phyloP scores from a whole-genome alignment of 2,113 vertebrate genomes.

The Seriola aureovittata region DNA sequence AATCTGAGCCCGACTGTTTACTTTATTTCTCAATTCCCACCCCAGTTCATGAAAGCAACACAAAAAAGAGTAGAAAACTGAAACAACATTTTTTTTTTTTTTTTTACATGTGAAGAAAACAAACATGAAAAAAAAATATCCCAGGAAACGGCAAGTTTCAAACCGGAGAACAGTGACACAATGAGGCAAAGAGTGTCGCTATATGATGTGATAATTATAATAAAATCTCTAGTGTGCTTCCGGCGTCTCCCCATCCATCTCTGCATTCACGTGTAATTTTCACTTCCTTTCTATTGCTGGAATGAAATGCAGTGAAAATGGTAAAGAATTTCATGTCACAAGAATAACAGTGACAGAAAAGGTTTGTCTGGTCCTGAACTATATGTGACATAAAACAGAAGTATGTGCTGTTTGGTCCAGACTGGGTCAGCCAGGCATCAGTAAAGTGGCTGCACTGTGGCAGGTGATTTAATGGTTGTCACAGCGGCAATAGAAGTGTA shows the following conservation, averaged over 20 bases:
- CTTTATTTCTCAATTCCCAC: constrained; percentile 76
- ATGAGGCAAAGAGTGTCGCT: background rate
- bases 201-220: constrained; percentile 36
- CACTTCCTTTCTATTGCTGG: constrained; percentile 11
- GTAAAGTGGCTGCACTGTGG: constrained; percentile 68
- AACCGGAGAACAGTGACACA: constrained; percentile 22
- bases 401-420: constrained; percentile 46
- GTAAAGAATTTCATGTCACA: constrained; percentile 14
- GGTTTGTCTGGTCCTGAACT: constrained; percentile 34
- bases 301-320: background rate
- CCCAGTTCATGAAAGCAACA: constrained; percentile 52
- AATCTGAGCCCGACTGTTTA: constrained; percentile 72
- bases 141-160: constrained; percentile 36
- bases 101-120: constrained; percentile 7
- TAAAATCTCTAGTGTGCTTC: constrained; percentile 25
- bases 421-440: constrained; percentile 67
- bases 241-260: constrained; percentile 17
- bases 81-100: constrained; percentile 34
- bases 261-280: constrained; percentile 38
- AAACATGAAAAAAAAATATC: constrained; percentile 10
- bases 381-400: constrained; percentile 64
- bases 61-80: constrained; percentile 42
- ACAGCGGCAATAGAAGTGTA: constrained; percentile 72
- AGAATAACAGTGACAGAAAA: constrained; percentile 14
- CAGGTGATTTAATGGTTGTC: constrained; percentile 84